These are phyloP conservation scores for Ochotona curzoniae DNA, from an alignment of 2,113 vertebrate genomes.

Conservation along the genomic window DNA sequence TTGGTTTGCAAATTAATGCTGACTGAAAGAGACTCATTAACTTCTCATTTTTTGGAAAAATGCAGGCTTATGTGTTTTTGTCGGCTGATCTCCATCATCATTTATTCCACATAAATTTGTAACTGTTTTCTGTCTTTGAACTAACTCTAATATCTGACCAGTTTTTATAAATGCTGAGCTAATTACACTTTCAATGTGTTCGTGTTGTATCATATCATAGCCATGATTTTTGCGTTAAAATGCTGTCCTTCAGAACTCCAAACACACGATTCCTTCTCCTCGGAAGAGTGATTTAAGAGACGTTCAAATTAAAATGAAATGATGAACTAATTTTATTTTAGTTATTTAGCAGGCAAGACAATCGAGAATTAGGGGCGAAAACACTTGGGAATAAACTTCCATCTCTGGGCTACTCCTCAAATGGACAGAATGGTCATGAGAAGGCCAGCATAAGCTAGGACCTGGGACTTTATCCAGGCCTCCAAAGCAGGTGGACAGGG, in stretches of 20 bases:
- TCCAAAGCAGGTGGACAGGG: no score
- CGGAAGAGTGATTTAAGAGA: background rate
- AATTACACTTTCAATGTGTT: background rate
- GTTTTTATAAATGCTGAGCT: background rate
- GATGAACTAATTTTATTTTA: no score
- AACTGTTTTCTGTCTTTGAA: background rate
- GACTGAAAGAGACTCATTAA: background rate
- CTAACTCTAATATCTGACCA: background rate
- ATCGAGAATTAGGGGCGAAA: no score
- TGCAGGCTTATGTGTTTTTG: background rate
- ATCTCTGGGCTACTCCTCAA: no score
- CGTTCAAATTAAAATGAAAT: no score
- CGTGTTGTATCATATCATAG: background rate
- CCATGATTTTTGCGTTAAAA: background rate
- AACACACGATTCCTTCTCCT: background rate
- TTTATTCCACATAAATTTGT: background rate
- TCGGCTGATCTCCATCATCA: background rate
- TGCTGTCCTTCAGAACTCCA: background rate
- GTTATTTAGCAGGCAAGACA: no score
- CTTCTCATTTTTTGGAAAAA: background rate
- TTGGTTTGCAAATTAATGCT: slow-evolving; percentile 1
- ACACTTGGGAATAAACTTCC: no score
- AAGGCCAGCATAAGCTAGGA: no score
- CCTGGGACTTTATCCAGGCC: no score
- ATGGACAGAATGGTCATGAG: no score